phyloP scores from a whole-genome alignment of 37 sponge, comb jelly and placozoan species.

The Bolinopsis microptera region DNA sequence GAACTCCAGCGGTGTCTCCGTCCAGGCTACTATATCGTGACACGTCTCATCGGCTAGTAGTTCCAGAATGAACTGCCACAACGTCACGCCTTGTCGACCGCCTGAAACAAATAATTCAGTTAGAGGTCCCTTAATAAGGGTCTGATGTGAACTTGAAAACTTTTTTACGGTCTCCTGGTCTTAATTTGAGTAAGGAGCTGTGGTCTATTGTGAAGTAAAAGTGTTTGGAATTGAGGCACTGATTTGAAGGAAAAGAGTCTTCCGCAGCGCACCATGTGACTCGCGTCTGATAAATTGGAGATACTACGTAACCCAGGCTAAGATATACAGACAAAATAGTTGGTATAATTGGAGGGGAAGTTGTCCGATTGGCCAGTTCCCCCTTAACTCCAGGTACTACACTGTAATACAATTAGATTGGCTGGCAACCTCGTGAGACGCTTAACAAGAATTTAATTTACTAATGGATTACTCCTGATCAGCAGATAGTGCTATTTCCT shows the following conservation, averaged over 20 bases:
- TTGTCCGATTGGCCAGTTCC: background rate
- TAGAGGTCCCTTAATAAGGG: no score
- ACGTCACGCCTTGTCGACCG: constrained; percentile 43
- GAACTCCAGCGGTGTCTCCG: constrained; percentile 19
- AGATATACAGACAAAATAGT: background rate
- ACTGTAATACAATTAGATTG: background rate
- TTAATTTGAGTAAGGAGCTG: background rate
- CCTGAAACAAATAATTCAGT: background rate
- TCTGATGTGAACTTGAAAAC: background rate
- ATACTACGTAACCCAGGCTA: background rate
- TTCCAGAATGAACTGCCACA: constrained; percentile 62
- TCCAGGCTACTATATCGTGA: constrained; percentile 51
- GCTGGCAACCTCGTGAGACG: background rate
- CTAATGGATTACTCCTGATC: background rate
- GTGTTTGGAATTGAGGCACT: background rate
- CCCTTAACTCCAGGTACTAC: background rate
- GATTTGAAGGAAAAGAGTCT: background rate
- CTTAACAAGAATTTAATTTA: background rate
- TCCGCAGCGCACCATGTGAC: background rate
- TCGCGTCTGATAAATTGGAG: background rate
- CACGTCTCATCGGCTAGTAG: constrained; percentile 45
- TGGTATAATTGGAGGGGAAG: background rate
- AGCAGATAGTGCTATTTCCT: background rate
- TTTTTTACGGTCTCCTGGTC: background rate
- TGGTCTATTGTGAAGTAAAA: background rate